Conservation (phyloP, 37 sponge, comb jelly and placozoan species). For the Amphimedon queenslandica region DNA sequence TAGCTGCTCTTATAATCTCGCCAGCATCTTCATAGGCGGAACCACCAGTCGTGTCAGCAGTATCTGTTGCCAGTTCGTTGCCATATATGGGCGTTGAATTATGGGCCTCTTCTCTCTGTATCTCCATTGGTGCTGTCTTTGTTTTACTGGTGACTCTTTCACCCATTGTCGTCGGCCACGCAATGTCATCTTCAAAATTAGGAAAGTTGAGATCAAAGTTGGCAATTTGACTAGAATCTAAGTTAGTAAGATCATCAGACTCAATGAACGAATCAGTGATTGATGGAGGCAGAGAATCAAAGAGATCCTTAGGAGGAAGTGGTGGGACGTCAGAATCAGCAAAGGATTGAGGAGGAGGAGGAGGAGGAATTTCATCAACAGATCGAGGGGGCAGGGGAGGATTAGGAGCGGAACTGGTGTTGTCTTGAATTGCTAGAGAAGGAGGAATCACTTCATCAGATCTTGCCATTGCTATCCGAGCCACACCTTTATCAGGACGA, state of each 20-base stretch:
- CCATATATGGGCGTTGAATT: not conserved
- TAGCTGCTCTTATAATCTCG: slow-evolving; percentile 9
- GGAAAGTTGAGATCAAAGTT: not conserved
- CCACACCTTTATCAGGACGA: not conserved
- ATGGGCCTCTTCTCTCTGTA: not conserved
- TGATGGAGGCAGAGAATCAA: not conserved
- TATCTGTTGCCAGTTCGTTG: not conserved
- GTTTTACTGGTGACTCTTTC: not conserved
- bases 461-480: not conserved
- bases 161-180: not conserved
- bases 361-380: slow-evolving; percentile 35
- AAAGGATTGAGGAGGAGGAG: slow-evolving; percentile 17
- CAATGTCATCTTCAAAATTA: not conserved
- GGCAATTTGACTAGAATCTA: not conserved
- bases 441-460: not conserved
- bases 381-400: not conserved
- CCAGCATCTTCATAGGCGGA: slow-evolving; percentile 37
- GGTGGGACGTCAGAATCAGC: slow-evolving; percentile 2
- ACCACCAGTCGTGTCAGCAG: slow-evolving; percentile 29
- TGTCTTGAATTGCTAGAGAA: no score
- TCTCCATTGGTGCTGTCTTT: not conserved
- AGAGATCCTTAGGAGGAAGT: slow-evolving; percentile 16
- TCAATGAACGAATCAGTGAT: not conserved
- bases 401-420: not conserved
- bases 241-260: not conserved